Conservation (phyloP, 2,888 invertebrate genomes). For the Morpho helenor region DNA sequence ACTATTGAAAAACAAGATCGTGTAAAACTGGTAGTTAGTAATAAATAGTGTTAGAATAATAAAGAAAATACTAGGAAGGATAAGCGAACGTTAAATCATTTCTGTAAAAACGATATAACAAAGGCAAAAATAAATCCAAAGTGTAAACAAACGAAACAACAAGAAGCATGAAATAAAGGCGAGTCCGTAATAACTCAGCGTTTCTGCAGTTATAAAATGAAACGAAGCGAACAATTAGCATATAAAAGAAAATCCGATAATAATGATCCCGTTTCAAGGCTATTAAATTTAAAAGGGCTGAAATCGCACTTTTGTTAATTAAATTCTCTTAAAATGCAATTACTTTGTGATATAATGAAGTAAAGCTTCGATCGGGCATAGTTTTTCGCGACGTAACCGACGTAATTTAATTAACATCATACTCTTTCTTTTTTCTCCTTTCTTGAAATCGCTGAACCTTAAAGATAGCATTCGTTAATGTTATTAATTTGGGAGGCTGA, state of each 20-base stretch:
- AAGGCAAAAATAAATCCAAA: constrained; percentile 6
- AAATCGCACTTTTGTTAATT: constrained; percentile 9
- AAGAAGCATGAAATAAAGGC: constrained; percentile 10
- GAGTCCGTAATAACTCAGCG: constrained; percentile 10
- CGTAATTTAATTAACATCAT: too few species aligned
- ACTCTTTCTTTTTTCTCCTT: too few species aligned
- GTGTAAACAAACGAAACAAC: constrained; percentile 10
- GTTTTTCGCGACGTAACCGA: too few species aligned
- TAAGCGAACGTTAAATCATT: constrained; percentile 3
- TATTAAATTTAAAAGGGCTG: constrained; percentile 12
- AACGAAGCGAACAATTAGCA: constrained; percentile 23
- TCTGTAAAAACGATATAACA: constrained; percentile 1
- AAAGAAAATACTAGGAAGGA: too few species aligned
- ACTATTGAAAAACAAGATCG: too few species aligned
- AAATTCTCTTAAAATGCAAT: constrained; percentile 5
- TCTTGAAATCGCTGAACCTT: too few species aligned
- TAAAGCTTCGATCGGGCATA: background rate
- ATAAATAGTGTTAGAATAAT: too few species aligned
- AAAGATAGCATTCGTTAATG: too few species aligned
- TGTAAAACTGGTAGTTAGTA: too few species aligned
- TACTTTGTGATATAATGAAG: background rate
- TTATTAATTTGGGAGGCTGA: too few species aligned
- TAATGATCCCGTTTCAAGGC: constrained; percentile 19
- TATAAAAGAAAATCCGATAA: constrained; percentile 26
- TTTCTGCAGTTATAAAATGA: constrained; percentile 15